Conservation (phyloP, 1,140 invertebrate species). For the Proales similis region DNA sequence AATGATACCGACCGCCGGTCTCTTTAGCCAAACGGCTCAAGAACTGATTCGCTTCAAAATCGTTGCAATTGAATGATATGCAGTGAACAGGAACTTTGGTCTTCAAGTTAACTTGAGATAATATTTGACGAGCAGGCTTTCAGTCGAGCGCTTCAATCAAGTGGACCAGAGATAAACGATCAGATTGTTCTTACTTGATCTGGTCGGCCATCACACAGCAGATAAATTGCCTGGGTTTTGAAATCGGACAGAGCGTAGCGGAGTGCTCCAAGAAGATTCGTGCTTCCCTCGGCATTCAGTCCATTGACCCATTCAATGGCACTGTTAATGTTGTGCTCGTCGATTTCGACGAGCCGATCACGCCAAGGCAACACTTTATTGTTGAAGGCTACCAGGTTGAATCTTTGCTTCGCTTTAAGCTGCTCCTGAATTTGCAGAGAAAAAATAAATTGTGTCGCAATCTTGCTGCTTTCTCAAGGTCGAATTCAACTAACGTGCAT, state of each 20-base stretch:
- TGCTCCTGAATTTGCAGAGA: constrained; percentile 45
- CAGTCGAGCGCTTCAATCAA: constrained; percentile 39
- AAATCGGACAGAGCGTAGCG: constrained; percentile 48
- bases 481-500: constrained; percentile 52
- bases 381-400: constrained; percentile 51
- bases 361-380: constrained; percentile 46
- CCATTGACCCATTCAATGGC: constrained; percentile 51
- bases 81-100: constrained; percentile 48
- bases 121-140: constrained; percentile 51
- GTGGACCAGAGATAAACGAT: not conserved
- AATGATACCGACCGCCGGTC: constrained; percentile 51
- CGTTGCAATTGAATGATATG: constrained; percentile 53
- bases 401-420: constrained; percentile 49
- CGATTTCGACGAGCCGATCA: constrained; percentile 49
- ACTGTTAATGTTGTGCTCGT: constrained; percentile 44
- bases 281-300: constrained; percentile 50
- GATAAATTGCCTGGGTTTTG: constrained; percentile 50
- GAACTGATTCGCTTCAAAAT: constrained; percentile 52
- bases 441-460: not conserved
- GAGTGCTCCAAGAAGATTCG: constrained; percentile 51
- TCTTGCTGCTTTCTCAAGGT: not conserved
- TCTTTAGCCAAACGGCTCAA: constrained; percentile 47
- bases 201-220: constrained; percentile 52
- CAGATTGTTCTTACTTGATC: constrained; percentile 44
- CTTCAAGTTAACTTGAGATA: constrained; percentile 50